phyloP scores from a whole-genome alignment of 2,888 invertebrate species.

The Aricia artaxerxes region DNA sequence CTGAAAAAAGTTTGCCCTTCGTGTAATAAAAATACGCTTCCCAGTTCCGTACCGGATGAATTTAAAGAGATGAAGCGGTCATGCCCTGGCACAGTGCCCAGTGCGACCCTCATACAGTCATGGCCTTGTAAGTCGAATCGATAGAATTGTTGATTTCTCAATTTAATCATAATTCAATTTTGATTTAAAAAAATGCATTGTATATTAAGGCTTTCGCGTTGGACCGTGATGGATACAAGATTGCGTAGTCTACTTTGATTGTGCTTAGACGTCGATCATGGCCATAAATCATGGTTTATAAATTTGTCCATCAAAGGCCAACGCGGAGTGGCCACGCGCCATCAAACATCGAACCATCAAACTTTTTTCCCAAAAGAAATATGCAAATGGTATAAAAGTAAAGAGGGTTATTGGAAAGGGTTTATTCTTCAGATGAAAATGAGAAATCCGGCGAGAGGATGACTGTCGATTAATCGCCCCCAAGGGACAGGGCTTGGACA shows the following conservation, averaged over 20 bases:
- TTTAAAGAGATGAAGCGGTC: constrained; percentile 33
- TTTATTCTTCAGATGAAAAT: constrained; percentile 54
- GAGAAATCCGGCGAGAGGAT: constrained; percentile 78
- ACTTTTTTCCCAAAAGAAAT: constrained; percentile 18
- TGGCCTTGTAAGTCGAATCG: constrained; percentile 25
- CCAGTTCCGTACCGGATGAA: constrained; percentile 28
- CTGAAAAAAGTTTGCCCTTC: constrained; percentile 29
- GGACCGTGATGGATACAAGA: not conserved
- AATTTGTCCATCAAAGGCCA: not conserved
- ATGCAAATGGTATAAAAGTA: constrained; percentile 29
- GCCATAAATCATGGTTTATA: not conserved
- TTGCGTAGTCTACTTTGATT: not conserved
- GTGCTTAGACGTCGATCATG: not conserved
- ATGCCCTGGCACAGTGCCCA: constrained; percentile 37
- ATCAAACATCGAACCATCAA: not conserved
- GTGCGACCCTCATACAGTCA: constrained; percentile 27
- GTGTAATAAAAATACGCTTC: constrained; percentile 22
- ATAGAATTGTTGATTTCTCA: constrained; percentile 28
- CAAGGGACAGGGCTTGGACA: constrained; percentile 95
- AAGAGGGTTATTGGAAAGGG: constrained; percentile 32
- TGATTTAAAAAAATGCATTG: not conserved
- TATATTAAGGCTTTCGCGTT: not conserved
- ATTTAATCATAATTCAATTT: constrained; percentile 24
- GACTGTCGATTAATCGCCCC: constrained; percentile 84
- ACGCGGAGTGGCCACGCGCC: not conserved